Conservation (phyloP, 2,888 invertebrate genomes). For the Rhodophaea formosa region DNA sequence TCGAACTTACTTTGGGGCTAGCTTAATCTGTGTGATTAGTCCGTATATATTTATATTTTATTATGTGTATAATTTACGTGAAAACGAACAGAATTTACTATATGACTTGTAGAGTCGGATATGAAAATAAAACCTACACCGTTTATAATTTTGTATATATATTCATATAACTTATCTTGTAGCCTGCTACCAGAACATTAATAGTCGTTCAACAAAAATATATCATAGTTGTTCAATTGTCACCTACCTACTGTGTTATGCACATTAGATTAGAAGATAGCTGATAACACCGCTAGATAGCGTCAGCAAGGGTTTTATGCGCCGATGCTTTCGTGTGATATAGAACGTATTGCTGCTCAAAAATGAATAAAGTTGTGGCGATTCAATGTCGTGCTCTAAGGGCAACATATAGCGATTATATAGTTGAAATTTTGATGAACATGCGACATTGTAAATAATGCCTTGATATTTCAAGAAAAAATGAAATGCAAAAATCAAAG, state of each 20-base stretch:
- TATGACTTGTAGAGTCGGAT: no score
- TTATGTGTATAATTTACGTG: no score
- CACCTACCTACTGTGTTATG: slow-evolving; percentile 9
- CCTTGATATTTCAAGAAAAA: no score
- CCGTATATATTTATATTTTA: no score
- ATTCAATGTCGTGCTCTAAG: neutral
- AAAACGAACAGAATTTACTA: no score
- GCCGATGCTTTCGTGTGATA: neutral
- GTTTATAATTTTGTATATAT: neutral
- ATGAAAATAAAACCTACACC: no score
- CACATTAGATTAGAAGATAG: slow-evolving; percentile 2
- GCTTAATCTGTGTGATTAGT: no score
- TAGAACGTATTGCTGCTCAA: neutral
- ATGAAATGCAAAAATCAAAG: no score
- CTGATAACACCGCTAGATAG: neutral
- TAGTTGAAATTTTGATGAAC: no score
- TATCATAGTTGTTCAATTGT: neutral
- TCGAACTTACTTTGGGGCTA: no score
- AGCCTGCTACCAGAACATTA: neutral
- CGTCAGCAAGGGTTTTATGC: neutral
- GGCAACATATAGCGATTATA: no score
- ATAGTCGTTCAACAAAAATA: neutral
- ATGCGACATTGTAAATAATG: no score
- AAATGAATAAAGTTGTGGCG: neutral
- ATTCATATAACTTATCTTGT: slow-evolving; percentile 11